Percentiles rank a stretch among this genome's conserved stretches.
These are phyloP conservation scores for Serranus cabrilla DNA, from an alignment of 2,797 vertebrate species.

Conservation along the genomic window DNA sequence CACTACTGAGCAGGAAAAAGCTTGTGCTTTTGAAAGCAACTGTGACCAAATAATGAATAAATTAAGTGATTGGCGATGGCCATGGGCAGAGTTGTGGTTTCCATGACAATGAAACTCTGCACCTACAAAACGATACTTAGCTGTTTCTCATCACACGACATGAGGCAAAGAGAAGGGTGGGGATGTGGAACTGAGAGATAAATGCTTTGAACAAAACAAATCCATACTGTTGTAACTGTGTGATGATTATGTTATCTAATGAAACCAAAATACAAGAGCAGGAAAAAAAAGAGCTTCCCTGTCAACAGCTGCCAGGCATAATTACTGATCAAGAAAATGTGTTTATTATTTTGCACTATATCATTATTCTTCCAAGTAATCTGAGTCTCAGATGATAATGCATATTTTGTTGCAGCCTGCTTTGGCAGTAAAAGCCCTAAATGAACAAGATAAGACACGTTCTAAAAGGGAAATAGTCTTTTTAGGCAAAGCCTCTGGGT, in stretches of 20 bases:
- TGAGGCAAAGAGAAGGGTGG: constrained; percentile 10
- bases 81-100: constrained; percentile 71
- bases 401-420: constrained; percentile 42
- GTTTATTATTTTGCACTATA: constrained; percentile 41
- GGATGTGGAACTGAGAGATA: constrained; percentile 34
- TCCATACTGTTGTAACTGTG: constrained; percentile 27
- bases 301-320: constrained; percentile 52
- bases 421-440: constrained; percentile 15
- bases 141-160: constrained; percentile 43
- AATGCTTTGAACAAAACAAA: constrained; percentile 44
- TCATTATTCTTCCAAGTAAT: constrained; percentile 51
- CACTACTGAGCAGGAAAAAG: constrained; percentile 33
- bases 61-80: constrained; percentile 60
- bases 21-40: constrained; percentile 40
- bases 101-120: constrained; percentile 76
- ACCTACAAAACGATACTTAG: constrained; percentile 58
- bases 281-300: constrained; percentile 38
- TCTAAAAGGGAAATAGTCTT: constrained; percentile 49
- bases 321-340: constrained; percentile 42
- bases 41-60: constrained; percentile 71
- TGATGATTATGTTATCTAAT: constrained; percentile 46
- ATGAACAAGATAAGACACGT: constrained; percentile 50
- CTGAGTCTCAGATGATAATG: constrained; percentile 35
- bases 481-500: constrained; percentile 52
- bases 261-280: constrained; percentile 40